These are phyloP conservation scores for Melanostigma gelatinosum DNA, from an alignment of 2,113 vertebrate species.

Conservation along the genomic window DNA sequence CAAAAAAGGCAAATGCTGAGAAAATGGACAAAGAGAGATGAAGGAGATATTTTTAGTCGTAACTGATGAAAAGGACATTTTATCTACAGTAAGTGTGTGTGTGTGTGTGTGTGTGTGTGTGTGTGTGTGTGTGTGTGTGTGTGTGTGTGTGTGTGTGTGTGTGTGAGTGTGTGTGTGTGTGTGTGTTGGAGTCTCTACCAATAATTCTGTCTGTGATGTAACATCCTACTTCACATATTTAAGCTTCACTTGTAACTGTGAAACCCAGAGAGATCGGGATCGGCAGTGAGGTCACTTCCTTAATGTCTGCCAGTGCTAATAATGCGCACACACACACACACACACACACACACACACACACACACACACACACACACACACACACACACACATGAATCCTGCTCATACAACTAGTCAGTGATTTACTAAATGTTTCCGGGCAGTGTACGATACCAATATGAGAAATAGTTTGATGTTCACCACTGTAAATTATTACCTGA, in stretches of 20 bases:
- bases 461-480: background rate
- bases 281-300: conserved; percentile 64
- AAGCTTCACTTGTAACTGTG: conserved; percentile 16
- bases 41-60: background rate
- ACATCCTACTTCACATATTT: conserved; percentile 26
- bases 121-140: conserved; percentile 8
- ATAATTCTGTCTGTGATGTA: conserved; percentile 30
- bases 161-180: conserved; percentile 13
- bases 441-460: background rate
- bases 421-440: background rate
- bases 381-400: background rate
- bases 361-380: background rate
- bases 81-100: conserved; percentile 1
- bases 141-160: conserved; percentile 17
- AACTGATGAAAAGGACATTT: conserved; percentile 12
- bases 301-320: conserved; percentile 45
- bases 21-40: conserved; percentile 14
- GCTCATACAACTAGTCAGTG: background rate
- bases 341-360: conserved; percentile 13
- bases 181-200: background rate
- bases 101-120: conserved; percentile 2
- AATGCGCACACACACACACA: conserved; percentile 25
- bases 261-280: conserved; percentile 35
- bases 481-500: background rate
- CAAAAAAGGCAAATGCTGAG: conserved; percentile 12